Evolutionary conservation across 2,113 vertebrate genomes (phyloP).

Genomic region (Peromyscus polionotus): DNA sequence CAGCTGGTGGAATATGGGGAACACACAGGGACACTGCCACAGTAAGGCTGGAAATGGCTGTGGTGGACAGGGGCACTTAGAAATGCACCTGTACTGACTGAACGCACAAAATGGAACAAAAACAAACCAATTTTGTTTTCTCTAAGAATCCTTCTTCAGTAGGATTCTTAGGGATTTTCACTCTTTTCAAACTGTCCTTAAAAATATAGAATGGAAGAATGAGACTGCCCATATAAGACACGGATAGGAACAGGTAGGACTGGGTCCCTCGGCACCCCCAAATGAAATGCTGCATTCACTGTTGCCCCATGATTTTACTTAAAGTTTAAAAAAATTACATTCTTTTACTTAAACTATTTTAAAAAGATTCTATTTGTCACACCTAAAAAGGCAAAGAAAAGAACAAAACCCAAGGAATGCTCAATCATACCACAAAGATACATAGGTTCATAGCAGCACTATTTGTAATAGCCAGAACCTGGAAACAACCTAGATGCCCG

Average conservation of each 20-base stretch:
- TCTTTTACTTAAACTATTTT: background rate
- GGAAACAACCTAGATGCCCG: too few species aligned
- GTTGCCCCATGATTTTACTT: background rate
- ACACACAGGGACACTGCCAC: background rate
- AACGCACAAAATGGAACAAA: background rate
- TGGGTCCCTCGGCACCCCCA: background rate
- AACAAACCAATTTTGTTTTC: background rate
- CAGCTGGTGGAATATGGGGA: background rate
- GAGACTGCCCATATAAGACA: background rate
- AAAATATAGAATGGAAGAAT: background rate
- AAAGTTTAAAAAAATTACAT: background rate
- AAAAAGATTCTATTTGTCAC: background rate
- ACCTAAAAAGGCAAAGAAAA: background rate
- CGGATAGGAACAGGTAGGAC: background rate
- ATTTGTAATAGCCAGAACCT: too few species aligned
- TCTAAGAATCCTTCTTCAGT: background rate
- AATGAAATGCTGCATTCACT: background rate
- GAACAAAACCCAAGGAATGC: background rate
- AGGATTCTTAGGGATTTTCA: background rate
- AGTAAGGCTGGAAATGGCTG: background rate
- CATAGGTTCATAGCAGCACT: too few species aligned
- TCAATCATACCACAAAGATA: too few species aligned
- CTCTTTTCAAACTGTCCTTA: conserved; percentile 28
- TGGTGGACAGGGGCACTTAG: background rate
- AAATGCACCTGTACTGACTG: background rate